phyloP scores from a whole-genome alignment of 2,113 vertebrate genomes.

The Prunella fulvescens region DNA sequence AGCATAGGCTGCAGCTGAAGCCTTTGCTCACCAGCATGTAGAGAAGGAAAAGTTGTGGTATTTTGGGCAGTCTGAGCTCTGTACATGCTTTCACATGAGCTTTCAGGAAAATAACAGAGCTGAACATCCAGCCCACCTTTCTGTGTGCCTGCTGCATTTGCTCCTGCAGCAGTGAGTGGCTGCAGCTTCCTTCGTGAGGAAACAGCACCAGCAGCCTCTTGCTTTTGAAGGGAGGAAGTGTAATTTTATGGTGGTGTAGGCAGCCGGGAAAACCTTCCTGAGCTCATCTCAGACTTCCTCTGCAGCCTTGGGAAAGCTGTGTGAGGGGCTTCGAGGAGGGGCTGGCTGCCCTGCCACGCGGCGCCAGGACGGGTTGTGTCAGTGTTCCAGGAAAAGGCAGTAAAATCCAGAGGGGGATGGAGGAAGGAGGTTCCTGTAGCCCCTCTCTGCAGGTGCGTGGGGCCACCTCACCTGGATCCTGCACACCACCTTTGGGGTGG shows the following conservation, averaged over 20 bases:
- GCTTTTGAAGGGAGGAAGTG: slow-evolving; percentile 38
- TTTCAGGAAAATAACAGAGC: not conserved
- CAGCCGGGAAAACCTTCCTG: not conserved
- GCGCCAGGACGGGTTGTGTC: accelerated
- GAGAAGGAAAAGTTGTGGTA: not conserved
- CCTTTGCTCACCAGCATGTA: not conserved
- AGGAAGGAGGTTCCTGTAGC: not conserved
- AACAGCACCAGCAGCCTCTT: not conserved
- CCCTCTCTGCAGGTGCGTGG: accelerated
- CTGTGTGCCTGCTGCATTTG: accelerated
- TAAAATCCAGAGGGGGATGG: not conserved
- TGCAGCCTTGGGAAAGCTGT: not conserved
- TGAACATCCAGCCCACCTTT: not conserved
- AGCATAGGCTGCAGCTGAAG: not conserved
- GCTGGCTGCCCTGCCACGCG: accelerated
- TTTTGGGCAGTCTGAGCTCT: not conserved
- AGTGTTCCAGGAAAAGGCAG: not conserved
- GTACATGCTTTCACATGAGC: not conserved
- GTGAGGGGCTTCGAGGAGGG: not conserved
- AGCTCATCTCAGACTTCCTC: not conserved
- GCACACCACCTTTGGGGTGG: accelerated
- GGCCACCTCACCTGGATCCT: accelerated
- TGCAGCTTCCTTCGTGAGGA: not conserved
- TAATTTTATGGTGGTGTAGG: not conserved
- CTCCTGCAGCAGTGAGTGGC: accelerated